Base-by-base conservation (phyloP, 2,797 vertebrate genomes). In the Otolemur crassicaudatus region DNA sequence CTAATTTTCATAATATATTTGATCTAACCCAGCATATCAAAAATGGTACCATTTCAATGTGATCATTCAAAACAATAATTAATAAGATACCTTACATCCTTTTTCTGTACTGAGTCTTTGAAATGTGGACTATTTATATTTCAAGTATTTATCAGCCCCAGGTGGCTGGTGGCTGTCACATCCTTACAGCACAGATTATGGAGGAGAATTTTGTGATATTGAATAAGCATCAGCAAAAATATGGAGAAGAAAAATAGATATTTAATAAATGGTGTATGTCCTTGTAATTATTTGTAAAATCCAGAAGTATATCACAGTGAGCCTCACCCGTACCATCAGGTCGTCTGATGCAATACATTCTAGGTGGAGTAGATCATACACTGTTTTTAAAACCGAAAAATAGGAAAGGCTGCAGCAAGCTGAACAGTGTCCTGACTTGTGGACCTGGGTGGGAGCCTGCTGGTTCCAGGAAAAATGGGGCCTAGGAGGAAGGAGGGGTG, bases 181-280 rank as follows among this genome's bases (percentile, higher is more conserved):
- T 11, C 2, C 0, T 76, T 1, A 0, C 3, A 34, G 10, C 67
- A 20, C 0, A 12, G 27, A 11, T 37, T 1, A 9, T 0, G 19
- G 7, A 7, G 25, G 17, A 69, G 40, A 8, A 8, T 27, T 63
- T 46, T 60, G 10, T 17, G 70, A 16, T 72, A 14, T 5, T n/a
- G 20, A 20, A 11, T 14, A 61, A 72, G 43, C 1, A 34, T 46
- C 46, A 43, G 58, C 29, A 31, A 73, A 46, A 8, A 3, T 23
- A 25, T 0, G 4, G 37, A 58, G 77, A 92, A 81, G 67, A 56
- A 23, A 61, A 49, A 65, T 1, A 27, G 69, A 9, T 5, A 8
- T 23, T 56, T 58, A 46, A 0, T 23, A 6, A 46, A n/a, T 14
- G 23, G 3, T 20, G 6, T 20, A 19, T 73, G 19, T 43, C 5